Evolutionary conservation across 2,888 invertebrate genomes (phyloP), one percentile per base, ranked within the genome.

Genomic region (Cerceris ruficornis): DNA sequence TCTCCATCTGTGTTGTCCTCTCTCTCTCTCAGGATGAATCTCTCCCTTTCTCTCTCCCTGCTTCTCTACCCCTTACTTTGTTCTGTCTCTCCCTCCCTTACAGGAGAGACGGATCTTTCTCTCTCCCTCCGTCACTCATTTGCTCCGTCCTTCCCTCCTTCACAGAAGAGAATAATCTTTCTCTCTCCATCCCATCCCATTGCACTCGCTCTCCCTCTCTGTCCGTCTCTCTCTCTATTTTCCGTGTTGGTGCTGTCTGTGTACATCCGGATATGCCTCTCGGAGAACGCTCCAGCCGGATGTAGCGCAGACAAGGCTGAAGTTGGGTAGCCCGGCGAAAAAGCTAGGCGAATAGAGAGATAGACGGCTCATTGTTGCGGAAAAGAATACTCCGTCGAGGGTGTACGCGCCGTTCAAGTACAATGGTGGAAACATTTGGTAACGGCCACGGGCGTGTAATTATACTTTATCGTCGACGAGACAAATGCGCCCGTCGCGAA

Each of bases 401-500:
- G 41, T n/a, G n/a, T 9, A 13, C 55, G 46, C 66, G 39, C n/a
- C 14, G 49, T 50, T 13, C 13, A 11, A 46, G 41, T 41, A 49
- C 41, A 62, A 49, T 15, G 41, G n/a, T 2, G 15, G 7, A 28
- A 28, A 49, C 49, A 28, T 39, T 46, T 13, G 46, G 7, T 11
- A 50, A n/a, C 50, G 39, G 9, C 13, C 1, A 11, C 11, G 9
- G 13, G 7, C 46, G 17, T 8, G 41, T 61, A 64, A 64, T 62
- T 64, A 50, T 17, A 2, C 57, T 70, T 64, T 49, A 70, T 62
- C 41, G 49, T 9, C n/a, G 57, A 8, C 11, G 15, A 50, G 57
- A 57, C 57, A 70, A 64, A 70, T n/a, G 17, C 41, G 41, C 57
- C 42, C n/a, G 41, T 17, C 49, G 62, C 6, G 62, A 6, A 42